Base-by-base conservation (phyloP, 2,888 invertebrate species). In the Eledone cirrhosa region DNA sequence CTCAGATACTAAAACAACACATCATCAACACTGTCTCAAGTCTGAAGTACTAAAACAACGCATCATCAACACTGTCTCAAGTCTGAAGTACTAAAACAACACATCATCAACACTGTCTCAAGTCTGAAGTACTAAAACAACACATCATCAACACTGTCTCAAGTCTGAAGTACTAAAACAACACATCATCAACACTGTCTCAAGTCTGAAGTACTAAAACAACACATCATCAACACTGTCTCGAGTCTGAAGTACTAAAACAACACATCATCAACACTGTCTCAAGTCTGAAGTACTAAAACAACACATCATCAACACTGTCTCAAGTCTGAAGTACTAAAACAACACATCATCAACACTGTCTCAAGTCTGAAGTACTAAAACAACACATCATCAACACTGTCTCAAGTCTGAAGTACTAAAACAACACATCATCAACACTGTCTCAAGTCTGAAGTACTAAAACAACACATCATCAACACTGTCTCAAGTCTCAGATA, bases 161-260 rank as follows among this genome's bases (percentile, higher is more conserved):
- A 48, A 16, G 72, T 41, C 72, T 72, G 72, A 33, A 72, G 31
- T n/a, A n/a, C 24, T 5, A 47, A 48, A 24, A 67, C 7, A 16
- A 41, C n/a, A n/a, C n/a, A n/a, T 93, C 93, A 90, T 99, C 98
- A 87, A 95, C 95, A 77, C 85, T 86, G 91, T 97, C 97, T 8
- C 48, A 48, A 16, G 72, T 41, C 72, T 72, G 72, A 33, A 72
- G 31, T n/a, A n/a, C 24, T 5, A 47, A 48, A 24, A 67, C 7
- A 16, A 41, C n/a, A n/a, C n/a, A n/a, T 93, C 93, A 90, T 99
- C 98, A 87, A 95, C 95, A 77, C 85, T 86, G 91, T 97, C 97
- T 8, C 48, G 76, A 16, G 72, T 41, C 72, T 72, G 72, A 33
- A 72, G 31, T n/a, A n/a, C 24, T 5, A 47, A 48, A 24, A 67